Conservation (phyloP, 2,797 vertebrate species). For the Hyperoplus lanceolatus region DNA sequence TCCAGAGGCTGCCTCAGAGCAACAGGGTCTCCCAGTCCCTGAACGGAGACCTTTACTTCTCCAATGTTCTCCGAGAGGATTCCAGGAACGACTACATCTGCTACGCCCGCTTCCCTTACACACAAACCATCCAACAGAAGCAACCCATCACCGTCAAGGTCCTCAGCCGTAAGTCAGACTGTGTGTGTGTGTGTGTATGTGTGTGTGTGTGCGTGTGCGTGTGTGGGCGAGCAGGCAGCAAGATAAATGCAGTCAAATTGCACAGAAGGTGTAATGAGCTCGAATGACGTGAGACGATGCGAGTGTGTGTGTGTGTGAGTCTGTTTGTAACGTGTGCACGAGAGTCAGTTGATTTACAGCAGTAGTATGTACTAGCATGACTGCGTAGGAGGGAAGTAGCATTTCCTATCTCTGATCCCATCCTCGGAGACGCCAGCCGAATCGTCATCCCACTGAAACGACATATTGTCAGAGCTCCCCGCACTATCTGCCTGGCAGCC, state of each 20-base stretch:
- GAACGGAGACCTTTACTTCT: conserved; percentile 98
- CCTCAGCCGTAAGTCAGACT: conserved; percentile 89
- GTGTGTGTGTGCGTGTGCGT: neutral
- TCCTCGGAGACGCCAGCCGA: conserved; percentile 64
- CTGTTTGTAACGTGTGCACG: conserved; percentile 11
- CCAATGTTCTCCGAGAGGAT: conserved; percentile 92
- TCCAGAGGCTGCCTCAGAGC: conserved; percentile 94
- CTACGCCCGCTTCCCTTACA: conserved; percentile 98
- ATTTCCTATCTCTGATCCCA: conserved; percentile 67
- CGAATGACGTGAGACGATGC: neutral
- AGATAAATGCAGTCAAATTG: conserved; percentile 4
- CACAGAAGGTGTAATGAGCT: conserved; percentile 25
- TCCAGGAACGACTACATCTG: conserved; percentile 97
- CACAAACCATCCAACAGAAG: conserved; percentile 99
- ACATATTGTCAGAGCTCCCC: conserved; percentile 69
- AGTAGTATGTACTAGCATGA: conserved; percentile 27
- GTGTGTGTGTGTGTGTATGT: neutral
- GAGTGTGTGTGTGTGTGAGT: neutral
- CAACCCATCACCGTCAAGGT: conserved; percentile 96
- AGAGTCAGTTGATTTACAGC: conserved; percentile 27
- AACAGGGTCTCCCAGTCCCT: conserved; percentile 94
- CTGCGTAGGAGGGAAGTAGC: conserved; percentile 66
- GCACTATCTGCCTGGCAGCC: conserved; percentile 54
- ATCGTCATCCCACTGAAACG: conserved; percentile 69
- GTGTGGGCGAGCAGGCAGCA: neutral